These are phyloP conservation scores for Drosophila tani DNA, from an alignment of 1,140 invertebrate genomes.

Conservation along the genomic window DNA sequence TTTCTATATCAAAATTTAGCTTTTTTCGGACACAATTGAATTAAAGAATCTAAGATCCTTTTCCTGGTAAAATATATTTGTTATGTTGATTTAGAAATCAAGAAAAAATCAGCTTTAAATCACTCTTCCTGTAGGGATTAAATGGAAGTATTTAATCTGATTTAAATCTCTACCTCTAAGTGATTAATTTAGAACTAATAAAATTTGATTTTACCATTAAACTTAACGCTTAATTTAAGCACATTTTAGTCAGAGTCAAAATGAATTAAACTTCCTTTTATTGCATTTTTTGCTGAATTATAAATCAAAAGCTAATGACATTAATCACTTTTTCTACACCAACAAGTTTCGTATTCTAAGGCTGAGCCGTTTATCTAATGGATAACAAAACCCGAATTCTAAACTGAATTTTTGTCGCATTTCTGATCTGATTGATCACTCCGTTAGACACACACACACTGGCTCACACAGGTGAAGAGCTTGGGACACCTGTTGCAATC, in stretches of 20 bases:
- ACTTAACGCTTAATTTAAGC: neutral
- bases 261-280: neutral
- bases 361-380: too few species aligned
- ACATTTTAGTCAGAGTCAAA: too few species aligned
- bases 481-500: slow-evolving; percentile 73
- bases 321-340: neutral
- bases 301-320: neutral
- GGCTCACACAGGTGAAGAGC: slow-evolving; percentile 29
- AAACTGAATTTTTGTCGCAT: neutral
- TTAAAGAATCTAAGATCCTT: too few species aligned
- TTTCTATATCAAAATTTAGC: too few species aligned
- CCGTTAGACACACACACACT: slow-evolving; percentile 27
- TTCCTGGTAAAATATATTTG: too few species aligned
- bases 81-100: too few species aligned
- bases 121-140: too few species aligned
- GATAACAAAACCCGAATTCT: slow-evolving; percentile 11
- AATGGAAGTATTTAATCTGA: too few species aligned
- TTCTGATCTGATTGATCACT: slow-evolving; percentile 41
- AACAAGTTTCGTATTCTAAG: slow-evolving; percentile 14
- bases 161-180: too few species aligned
- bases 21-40: too few species aligned
- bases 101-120: too few species aligned
- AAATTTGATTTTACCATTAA: neutral
- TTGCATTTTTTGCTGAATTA: too few species aligned
- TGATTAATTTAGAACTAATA: neutral